Evolutionary conservation across 2,797 vertebrate species (phyloP).

Genomic region (Sebastes iracundus): DNA sequence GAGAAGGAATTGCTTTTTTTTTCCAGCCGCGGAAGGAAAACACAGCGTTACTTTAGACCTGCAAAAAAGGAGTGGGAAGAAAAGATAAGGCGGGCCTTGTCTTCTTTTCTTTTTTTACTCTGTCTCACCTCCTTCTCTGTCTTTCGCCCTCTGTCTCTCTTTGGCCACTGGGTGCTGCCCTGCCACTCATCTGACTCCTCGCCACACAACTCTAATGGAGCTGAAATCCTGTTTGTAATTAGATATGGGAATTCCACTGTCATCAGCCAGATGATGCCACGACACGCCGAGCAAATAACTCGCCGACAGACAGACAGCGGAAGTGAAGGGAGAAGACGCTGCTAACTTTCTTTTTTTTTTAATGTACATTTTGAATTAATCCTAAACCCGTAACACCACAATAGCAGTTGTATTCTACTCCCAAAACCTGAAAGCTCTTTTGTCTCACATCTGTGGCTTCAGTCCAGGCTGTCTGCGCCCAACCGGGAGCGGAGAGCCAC

Average conservation of each 20-base stretch:
- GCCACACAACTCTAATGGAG: conserved; percentile 98
- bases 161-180: conserved; percentile 90
- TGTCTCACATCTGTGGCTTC: conserved; percentile 56
- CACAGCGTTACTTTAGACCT: conserved; percentile 82
- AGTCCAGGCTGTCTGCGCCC: conserved; percentile 47
- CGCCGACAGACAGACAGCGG: conserved; percentile 27
- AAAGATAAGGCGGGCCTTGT: conserved; percentile 45
- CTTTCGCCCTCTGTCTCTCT: conserved; percentile 60
- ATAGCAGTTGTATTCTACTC: not conserved
- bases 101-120: conserved; percentile 6
- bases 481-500: conserved; percentile 67
- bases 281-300: conserved; percentile 71
- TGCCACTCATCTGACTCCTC: conserved; percentile 94
- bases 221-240: conserved; percentile 99
- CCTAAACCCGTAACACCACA: not conserved
- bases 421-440: conserved; percentile 37
- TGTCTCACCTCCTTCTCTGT: conserved; percentile 73
- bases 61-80: conserved; percentile 77
- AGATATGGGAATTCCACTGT: conserved; percentile 99
- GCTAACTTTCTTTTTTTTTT: not conserved
- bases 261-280: conserved; percentile 99
- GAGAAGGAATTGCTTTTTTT: conserved; percentile 88
- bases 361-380: not conserved
- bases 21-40: conserved; percentile 75
- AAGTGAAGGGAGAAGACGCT: conserved; percentile 5